Evolutionary conservation across 2,113 vertebrate genomes (phyloP), one percentile per base, ranked within the genome.

Genomic region (Mus pahari): DNA sequence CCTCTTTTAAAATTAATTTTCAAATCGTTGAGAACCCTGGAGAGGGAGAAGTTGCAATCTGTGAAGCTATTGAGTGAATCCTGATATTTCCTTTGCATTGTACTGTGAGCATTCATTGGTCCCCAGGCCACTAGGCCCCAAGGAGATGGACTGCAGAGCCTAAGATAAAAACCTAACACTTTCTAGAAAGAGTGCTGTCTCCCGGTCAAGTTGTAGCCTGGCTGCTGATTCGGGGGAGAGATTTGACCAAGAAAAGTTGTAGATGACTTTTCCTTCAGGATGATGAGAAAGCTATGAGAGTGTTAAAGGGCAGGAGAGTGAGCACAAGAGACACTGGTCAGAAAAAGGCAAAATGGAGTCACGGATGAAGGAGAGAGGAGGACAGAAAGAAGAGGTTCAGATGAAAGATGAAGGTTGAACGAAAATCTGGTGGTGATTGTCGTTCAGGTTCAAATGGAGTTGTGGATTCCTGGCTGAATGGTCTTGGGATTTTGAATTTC

Each of bases 1-100:
- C 92, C 19, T 82, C 58, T 58, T 87, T 90, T 92, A 45, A 68
- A 66, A 66, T 90, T 86, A n/a, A 77, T 68, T 91, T 26, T 94
- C 68, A 74, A 83, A 39, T 68, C 58, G 2, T 31, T 36, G 74
- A 79, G 62, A 74, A 90, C 8, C 58, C 48, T 83, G 62, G 2
- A 90, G 7, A 5, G n/a, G 50, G 58, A 89, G 55, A 70, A 82
- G 26, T 22, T 77, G 19, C 3, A 19, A 28, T 68, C 53, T 50
- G n/a, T 45, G 66, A 91, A 12, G 13, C 39, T 48, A 31, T 71
- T 82, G 50, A 75, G n/a, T 74, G 55, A 83, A 39, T 17, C 10
- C 20, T 4, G n/a, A 14, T 31, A 75, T 75, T 75, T 89, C 74
- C 19, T n/a, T 95, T 75, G 78, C 5, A 39, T 79, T 16, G 0